Base-by-base conservation (phyloP, 2,113 vertebrate species). In the Phrynocephalus versicolor region DNA sequence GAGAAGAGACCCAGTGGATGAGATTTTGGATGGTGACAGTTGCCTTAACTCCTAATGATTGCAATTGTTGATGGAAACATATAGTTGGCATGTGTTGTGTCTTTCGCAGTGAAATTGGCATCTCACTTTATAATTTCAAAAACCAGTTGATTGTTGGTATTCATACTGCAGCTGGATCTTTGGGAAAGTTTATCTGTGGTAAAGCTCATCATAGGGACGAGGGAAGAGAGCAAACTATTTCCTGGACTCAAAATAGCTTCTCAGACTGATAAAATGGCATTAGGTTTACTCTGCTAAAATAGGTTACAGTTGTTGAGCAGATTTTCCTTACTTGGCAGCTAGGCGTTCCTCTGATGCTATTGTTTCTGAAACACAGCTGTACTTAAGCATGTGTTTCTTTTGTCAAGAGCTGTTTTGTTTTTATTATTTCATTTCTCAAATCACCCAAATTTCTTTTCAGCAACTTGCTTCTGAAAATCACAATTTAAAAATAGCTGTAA, bases 211-310 rank as follows among this genome's bases (percentile, higher is more conserved):
- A 35, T 60, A 88, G 83, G 65, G 41, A 76, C 3, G 84, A 75
- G 37, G 35, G 35, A 27, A 1, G 1, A 41, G 23, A 37, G 25
- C 57, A 9, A 69, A 3, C 45, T 75, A 21, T 55, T 58, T 67
- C 67, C 41, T 57, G 78, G 58, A 39, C 25, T 72, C 75, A 76
- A 84, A 71, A 71, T 72, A 89, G 75, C 4, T 35, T 69, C 86
- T 30, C 25, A 57, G n/a, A 41, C 35, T 84, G 84, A 5, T 71
- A 78, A 45, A 18, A 69, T 88, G 33, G 69, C 51, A 23, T 0
- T 55, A 83, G 5, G 25, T 37, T 88, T 90, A 67, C 30, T 35
- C 27, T 89, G 18, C 33, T 86, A 86, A 88, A 84, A 33, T n/a
- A 67, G 18, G 16, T 33, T 67, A 35, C n/a, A 73, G 12, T 85